These are phyloP conservation scores for Chinchilla lanigera DNA, from an alignment of 2,113 vertebrate species.

Conservation along the genomic window DNA sequence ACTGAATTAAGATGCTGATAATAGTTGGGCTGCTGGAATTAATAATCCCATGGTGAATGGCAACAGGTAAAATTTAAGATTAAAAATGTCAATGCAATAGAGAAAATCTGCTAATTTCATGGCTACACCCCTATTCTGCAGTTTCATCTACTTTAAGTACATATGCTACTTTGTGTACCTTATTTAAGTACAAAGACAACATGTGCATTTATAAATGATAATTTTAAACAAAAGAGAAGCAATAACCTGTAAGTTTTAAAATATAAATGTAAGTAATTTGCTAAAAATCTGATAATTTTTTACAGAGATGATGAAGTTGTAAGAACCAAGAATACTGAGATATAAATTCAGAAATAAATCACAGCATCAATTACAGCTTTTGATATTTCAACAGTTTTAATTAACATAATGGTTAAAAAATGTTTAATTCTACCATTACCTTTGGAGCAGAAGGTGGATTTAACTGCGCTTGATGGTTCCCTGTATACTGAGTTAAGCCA, in stretches of 20 bases:
- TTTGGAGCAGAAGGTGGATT: conserved; percentile 50
- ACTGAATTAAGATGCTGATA: background rate
- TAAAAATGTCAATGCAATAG: background rate
- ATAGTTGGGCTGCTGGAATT: background rate
- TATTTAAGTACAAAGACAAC: background rate
- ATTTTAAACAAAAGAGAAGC: conserved; percentile 4
- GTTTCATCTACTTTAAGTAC: conserved; percentile 12
- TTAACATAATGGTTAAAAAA: background rate
- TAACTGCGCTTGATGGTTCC: conserved; percentile 12
- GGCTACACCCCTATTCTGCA: background rate
- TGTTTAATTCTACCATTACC: conserved; percentile 79
- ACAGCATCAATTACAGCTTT: background rate
- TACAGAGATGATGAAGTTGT: background rate
- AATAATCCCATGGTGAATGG: background rate
- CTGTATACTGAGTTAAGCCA: conserved; percentile 14
- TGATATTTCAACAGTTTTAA: conserved; percentile 18
- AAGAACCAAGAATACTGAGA: conserved; percentile 20
- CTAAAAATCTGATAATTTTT: background rate
- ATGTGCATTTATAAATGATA: background rate
- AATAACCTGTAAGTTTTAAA: background rate
- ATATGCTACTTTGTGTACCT: background rate
- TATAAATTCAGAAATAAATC: conserved; percentile 34
- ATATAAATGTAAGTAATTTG: background rate
- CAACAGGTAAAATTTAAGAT: background rate
- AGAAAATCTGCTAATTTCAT: background rate